These are phyloP conservation scores for Lasioglossum oenotherae DNA, from an alignment of 2,888 invertebrate genomes.

Conservation along the genomic window DNA sequence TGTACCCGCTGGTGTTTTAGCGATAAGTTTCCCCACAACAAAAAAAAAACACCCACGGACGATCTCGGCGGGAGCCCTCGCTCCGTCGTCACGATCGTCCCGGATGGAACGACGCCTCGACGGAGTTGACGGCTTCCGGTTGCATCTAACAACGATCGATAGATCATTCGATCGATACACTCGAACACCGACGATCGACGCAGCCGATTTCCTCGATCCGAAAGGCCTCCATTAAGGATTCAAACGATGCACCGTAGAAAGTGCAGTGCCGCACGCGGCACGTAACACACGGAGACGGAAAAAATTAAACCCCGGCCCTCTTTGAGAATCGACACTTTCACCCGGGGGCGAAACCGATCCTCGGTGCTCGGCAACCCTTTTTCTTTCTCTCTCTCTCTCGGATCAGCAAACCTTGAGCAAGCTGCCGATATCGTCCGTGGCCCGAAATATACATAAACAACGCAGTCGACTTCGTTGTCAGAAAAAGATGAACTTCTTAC, in stretches of 20 bases:
- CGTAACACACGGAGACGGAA: slow-evolving; percentile 21
- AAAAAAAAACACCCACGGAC: slow-evolving; percentile 33
- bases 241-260: slow-evolving; percentile 33
- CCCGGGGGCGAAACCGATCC: background rate
- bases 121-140: background rate
- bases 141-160: background rate
- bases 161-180: background rate
- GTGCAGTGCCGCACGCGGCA: slow-evolving; percentile 50
- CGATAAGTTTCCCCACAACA: slow-evolving; percentile 46
- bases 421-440: slow-evolving; percentile 48
- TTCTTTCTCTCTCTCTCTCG: background rate
- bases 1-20: slow-evolving; percentile 55
- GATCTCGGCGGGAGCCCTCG: slow-evolving; percentile 49
- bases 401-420: background rate
- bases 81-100: slow-evolving; percentile 15
- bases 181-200: slow-evolving; percentile 28
- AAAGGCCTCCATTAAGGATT: slow-evolving; percentile 13
- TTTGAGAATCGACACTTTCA: slow-evolving; percentile 25
- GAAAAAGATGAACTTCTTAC: slow-evolving; percentile 72
- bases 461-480: slow-evolving; percentile 39
- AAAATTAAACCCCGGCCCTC: slow-evolving; percentile 2
- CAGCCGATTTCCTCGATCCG: background rate
- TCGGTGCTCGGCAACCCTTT: background rate
- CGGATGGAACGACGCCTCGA: background rate
- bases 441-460: slow-evolving; percentile 4